A percentile compares a stretch with the other conserved stretches of the same genome.
Conservation (phyloP, 2,797 vertebrate genomes). For the Anolis apletophallus region DNA sequence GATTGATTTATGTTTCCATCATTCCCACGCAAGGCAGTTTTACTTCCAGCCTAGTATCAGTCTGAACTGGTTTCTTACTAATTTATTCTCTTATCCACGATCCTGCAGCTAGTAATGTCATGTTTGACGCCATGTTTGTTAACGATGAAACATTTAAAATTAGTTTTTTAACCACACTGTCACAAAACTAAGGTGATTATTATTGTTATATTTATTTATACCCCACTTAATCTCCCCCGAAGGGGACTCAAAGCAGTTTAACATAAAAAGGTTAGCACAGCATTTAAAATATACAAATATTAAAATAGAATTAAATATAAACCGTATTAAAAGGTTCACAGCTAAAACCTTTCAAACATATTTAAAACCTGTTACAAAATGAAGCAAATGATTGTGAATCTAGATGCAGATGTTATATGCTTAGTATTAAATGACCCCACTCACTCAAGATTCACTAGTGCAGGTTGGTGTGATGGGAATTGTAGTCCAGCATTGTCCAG, state of each 20-base stretch:
- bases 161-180: background rate
- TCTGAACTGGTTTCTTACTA: background rate
- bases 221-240: no score
- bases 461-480: background rate
- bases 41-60: background rate
- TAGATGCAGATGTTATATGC: background rate
- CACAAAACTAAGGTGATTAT: background rate
- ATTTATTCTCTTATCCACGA: background rate
- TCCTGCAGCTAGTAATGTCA: background rate
- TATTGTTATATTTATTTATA: no score
- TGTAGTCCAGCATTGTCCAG: background rate
- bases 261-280: no score
- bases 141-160: background rate
- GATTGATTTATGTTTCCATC: background rate
- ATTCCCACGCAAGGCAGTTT: background rate
- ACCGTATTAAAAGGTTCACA: no score
- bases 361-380: background rate
- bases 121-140: background rate
- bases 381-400: background rate
- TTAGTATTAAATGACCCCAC: background rate
- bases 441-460: background rate
- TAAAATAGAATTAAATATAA: no score
- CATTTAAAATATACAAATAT: no score
- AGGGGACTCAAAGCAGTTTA: no score
- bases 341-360: no score